A percentile compares a stretch with the other conserved stretches of the same genome.
Conservation (phyloP, 2,797 vertebrate genomes). For the Sternotherus odoratus region DNA sequence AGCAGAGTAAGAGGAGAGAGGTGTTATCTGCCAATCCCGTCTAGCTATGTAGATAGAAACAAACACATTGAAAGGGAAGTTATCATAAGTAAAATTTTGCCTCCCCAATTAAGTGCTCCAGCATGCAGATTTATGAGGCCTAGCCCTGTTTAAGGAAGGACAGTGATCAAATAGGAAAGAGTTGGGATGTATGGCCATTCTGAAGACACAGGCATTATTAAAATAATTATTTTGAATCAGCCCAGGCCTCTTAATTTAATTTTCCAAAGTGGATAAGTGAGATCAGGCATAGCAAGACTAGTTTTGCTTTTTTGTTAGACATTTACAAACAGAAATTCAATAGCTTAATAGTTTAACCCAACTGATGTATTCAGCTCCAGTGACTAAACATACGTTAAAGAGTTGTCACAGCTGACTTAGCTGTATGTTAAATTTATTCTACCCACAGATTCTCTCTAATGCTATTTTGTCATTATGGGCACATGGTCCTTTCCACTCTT, state of each 20-base stretch:
- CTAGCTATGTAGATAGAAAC: background rate
- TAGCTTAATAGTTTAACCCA: constrained; percentile 65
- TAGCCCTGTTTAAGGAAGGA: background rate
- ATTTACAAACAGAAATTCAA: constrained; percentile 51
- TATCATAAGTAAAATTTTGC: background rate
- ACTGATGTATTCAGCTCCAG: constrained; percentile 67
- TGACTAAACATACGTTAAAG: constrained; percentile 57
- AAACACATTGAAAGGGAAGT: background rate
- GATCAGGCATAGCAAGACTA: constrained; percentile 61
- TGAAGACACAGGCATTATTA: constrained; percentile 21
- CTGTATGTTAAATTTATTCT: constrained; percentile 49
- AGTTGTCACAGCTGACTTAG: constrained; percentile 17
- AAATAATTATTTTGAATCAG: background rate
- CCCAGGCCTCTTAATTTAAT: constrained; percentile 34
- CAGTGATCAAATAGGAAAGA: background rate
- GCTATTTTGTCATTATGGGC: constrained; percentile 16
- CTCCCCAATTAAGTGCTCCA: background rate
- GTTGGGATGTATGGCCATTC: background rate
- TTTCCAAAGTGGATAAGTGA: constrained; percentile 36
- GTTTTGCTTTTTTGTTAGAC: constrained; percentile 54
- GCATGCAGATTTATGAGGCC: background rate
- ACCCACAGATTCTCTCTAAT: background rate
- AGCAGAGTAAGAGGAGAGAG: background rate
- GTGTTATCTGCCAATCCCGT: background rate
- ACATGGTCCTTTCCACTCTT: background rate